Evolutionary conservation across 2,888 invertebrate species (phyloP).

Genomic region (Prosopocoilus inquinatus): DNA sequence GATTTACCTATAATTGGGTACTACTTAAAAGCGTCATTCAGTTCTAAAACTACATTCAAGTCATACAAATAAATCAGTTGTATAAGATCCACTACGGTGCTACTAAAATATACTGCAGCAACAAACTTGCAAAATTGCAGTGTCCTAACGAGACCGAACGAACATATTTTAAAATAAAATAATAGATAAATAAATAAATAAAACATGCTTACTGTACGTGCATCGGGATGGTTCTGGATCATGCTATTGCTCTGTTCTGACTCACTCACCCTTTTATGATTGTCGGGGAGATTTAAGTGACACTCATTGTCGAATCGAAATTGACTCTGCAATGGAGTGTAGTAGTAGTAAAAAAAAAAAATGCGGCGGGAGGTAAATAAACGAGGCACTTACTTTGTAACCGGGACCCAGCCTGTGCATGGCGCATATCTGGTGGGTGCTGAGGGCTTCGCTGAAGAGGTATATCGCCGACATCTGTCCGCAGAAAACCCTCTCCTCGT

Average conservation of each 20-base stretch:
- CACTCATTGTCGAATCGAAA: slow-evolving; percentile 99
- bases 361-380: neutral
- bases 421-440: slow-evolving; percentile 96
- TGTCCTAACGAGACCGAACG: neutral
- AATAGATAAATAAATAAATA: slow-evolving; percentile 31
- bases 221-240: slow-evolving; percentile 47
- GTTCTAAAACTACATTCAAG: too few relatives aligned
- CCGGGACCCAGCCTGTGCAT: slow-evolving; percentile 98
- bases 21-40: too few relatives aligned
- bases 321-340: slow-evolving; percentile 78
- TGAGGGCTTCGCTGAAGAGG: slow-evolving; percentile 95
- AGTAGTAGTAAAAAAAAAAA: too few relatives aligned
- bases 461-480: slow-evolving; percentile 99
- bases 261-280: slow-evolving; percentile 95
- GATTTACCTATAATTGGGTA: too few relatives aligned
- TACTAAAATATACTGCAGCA: slow-evolving; percentile 1
- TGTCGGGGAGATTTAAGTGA: slow-evolving; percentile 95
- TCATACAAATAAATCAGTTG: too few relatives aligned
- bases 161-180: neutral
- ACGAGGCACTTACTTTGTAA: slow-evolving; percentile 76
- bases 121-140: neutral
- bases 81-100: too few relatives aligned
- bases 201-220: slow-evolving; percentile 60
- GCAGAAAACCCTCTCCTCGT: slow-evolving; percentile 96
- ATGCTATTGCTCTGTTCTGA: slow-evolving; percentile 42